Percentiles rank a stretch among this genome's conserved stretches.
phyloP scores from a whole-genome alignment of 1,140 invertebrate genomes.

The Euura lappo region DNA sequence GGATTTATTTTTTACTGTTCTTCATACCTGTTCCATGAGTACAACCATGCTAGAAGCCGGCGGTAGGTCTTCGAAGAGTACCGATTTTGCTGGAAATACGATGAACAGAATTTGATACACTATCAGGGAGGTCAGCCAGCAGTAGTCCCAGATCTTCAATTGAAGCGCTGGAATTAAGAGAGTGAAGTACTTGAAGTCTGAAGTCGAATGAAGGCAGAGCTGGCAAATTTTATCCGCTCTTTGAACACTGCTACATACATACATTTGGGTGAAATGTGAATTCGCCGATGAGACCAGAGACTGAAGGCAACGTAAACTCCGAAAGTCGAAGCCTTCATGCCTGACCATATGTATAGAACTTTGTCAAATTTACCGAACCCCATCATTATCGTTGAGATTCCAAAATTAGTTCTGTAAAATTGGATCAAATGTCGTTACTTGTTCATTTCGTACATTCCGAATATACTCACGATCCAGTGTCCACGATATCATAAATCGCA shows the following conservation, averaged over 20 bases:
- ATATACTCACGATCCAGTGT: slow-evolving; percentile 75
- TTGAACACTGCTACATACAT: slow-evolving; percentile 23
- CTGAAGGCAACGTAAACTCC: slow-evolving; percentile 63
- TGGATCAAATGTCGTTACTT: slow-evolving; percentile 13
- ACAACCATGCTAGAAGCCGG: slow-evolving; percentile 66
- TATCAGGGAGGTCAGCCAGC: slow-evolving; percentile 52
- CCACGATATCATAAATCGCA: slow-evolving; percentile 73
- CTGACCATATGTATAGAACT: slow-evolving; percentile 64
- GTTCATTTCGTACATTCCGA: slow-evolving; percentile 16
- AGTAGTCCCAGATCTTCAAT: slow-evolving; percentile 55
- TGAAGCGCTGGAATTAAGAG: slow-evolving; percentile 25
- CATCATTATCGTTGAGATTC: slow-evolving; percentile 61
- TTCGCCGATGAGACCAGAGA: slow-evolving; percentile 59
- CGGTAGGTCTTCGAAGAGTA: slow-evolving; percentile 64
- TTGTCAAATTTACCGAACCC: slow-evolving; percentile 65
- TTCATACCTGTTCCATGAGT: slow-evolving; percentile 66
- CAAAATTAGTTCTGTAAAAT: slow-evolving; percentile 60
- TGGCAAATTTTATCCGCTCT: background rate
- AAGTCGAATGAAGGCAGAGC: background rate
- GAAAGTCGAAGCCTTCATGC: slow-evolving; percentile 61
- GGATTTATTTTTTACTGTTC: too few relatives aligned
- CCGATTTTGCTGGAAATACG: slow-evolving; percentile 59
- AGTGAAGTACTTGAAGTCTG: background rate
- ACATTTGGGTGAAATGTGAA: slow-evolving; percentile 46
- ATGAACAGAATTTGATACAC: slow-evolving; percentile 59